phyloP scores from a whole-genome alignment of 2,113 vertebrate genomes.

The Brienomyrus brachyistius region DNA sequence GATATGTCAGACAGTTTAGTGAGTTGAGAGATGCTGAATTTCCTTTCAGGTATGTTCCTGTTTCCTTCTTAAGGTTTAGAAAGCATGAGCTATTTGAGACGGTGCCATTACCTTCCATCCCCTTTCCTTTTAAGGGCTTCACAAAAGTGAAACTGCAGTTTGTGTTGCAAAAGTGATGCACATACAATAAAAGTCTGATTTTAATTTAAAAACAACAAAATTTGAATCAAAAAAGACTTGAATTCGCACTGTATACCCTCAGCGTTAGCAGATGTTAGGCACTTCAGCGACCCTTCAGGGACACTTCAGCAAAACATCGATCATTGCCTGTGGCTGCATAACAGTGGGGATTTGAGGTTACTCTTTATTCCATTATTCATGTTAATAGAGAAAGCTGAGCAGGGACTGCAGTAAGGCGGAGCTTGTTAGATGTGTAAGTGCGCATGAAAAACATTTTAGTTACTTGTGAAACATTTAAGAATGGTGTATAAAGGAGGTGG shows the following conservation, averaged over 20 bases:
- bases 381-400: background rate
- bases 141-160: background rate
- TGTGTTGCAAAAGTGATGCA: background rate
- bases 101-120: background rate
- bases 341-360: background rate
- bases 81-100: background rate
- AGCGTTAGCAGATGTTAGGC: background rate
- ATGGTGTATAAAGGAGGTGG: too few relatives aligned
- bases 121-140: background rate
- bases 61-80: background rate
- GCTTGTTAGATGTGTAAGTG: too few relatives aligned
- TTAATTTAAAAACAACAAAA: background rate
- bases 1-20: background rate
- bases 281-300: background rate
- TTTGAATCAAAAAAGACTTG: background rate
- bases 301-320: background rate
- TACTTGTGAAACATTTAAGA: too few relatives aligned
- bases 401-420: too few relatives aligned
- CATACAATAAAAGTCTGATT: background rate
- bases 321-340: background rate
- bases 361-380: background rate
- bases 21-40: background rate
- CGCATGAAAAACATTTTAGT: too few relatives aligned
- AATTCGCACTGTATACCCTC: background rate
- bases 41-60: background rate